Conservation (phyloP, 2,113 vertebrate genomes). For the Sebastes fasciatus region DNA sequence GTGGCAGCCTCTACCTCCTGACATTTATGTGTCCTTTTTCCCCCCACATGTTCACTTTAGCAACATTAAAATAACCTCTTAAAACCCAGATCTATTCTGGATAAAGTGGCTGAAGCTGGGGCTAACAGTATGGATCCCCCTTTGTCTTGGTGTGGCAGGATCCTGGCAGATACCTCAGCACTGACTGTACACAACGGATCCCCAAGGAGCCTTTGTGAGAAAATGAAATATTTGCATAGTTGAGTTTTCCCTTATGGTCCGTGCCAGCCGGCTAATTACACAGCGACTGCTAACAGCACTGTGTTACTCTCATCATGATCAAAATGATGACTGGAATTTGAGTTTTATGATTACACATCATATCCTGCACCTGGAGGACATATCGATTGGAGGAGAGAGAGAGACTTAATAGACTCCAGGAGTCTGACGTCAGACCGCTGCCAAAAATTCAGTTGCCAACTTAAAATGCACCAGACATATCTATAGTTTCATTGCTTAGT, state of each 20-base stretch:
- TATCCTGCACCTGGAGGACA: slow-evolving; percentile 53
- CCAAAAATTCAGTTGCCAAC: slow-evolving; percentile 4
- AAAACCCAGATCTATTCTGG: not conserved
- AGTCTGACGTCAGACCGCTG: slow-evolving; percentile 34
- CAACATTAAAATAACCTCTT: slow-evolving; percentile 30
- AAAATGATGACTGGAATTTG: slow-evolving; percentile 58
- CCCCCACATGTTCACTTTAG: not conserved
- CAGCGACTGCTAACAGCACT: slow-evolving; percentile 50
- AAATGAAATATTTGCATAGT: slow-evolving; percentile 66
- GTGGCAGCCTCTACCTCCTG: slow-evolving; percentile 28
- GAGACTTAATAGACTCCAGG: slow-evolving; percentile 37
- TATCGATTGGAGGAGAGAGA: slow-evolving; percentile 31
- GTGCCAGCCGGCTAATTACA: slow-evolving; percentile 68
- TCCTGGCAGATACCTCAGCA: slow-evolving; percentile 50
- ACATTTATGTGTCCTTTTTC: slow-evolving; percentile 35
- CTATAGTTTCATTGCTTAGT: not conserved
- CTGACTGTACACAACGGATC: slow-evolving; percentile 52
- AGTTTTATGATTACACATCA: slow-evolving; percentile 62
- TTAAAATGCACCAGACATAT: slow-evolving; percentile 30
- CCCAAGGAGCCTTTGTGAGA: slow-evolving; percentile 54
- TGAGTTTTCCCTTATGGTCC: slow-evolving; percentile 55
- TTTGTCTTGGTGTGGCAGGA: slow-evolving; percentile 2
- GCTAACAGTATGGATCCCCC: slow-evolving; percentile 26
- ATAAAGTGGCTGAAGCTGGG: slow-evolving; percentile 11
- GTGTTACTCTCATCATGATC: slow-evolving; percentile 60